A percentile compares a stretch with the other conserved stretches of the same genome.
phyloP scores from a whole-genome alignment of 2,888 invertebrate genomes.

The Proisotoma minuta region DNA sequence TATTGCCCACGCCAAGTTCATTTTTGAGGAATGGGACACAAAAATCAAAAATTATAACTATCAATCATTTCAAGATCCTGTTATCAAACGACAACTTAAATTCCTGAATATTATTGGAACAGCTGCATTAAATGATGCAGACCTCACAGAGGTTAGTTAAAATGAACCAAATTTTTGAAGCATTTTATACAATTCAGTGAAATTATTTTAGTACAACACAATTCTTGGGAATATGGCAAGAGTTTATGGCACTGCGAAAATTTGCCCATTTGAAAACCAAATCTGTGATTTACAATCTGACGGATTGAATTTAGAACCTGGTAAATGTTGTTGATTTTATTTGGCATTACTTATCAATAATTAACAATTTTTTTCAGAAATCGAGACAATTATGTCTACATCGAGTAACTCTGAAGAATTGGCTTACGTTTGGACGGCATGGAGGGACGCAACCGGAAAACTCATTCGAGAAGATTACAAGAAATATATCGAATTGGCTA shows the following conservation, averaged over 20 bases:
- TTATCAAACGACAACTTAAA: slow-evolving; percentile 61
- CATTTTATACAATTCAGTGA: not conserved
- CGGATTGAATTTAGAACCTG: slow-evolving; percentile 57
- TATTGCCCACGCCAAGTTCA: slow-evolving; percentile 32
- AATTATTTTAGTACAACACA: slow-evolving; percentile 48
- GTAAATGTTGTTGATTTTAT: slow-evolving; percentile 47
- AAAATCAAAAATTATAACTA: slow-evolving; percentile 34
- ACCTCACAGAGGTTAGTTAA: slow-evolving; percentile 63
- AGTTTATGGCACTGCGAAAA: slow-evolving; percentile 65
- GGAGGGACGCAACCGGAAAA: slow-evolving; percentile 73
- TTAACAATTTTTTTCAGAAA: slow-evolving; percentile 53
- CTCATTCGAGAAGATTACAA: slow-evolving; percentile 71
- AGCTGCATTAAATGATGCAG: slow-evolving; percentile 67
- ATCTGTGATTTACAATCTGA: slow-evolving; percentile 51
- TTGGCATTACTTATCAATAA: not conserved
- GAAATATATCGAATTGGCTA: slow-evolving; percentile 72
- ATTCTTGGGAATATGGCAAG: slow-evolving; percentile 67
- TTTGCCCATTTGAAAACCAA: slow-evolving; percentile 59
- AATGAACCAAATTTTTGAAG: not conserved
- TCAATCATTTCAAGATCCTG: slow-evolving; percentile 21
- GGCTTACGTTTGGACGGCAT: slow-evolving; percentile 72
- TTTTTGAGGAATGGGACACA: slow-evolving; percentile 30
- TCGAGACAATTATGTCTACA: slow-evolving; percentile 64
- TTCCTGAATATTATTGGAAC: slow-evolving; percentile 67
- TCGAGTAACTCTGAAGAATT: slow-evolving; percentile 73